A percentile compares a stretch with the other conserved stretches of the same genome.
Conservation (phyloP, 2,888 invertebrate genomes). For the Rhagonycha fulva region DNA sequence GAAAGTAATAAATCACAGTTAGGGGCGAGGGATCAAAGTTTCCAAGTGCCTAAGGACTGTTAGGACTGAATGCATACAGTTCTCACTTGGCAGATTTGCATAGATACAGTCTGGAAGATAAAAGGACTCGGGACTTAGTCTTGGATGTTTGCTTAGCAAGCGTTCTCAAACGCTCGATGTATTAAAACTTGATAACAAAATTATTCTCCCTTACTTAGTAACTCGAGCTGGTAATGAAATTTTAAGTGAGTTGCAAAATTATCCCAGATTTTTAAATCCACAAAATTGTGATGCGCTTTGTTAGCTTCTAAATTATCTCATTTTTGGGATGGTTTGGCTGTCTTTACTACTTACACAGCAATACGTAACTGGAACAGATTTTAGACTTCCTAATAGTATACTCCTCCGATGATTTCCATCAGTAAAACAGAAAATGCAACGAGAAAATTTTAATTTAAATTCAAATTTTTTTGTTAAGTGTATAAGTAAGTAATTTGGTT, state of each 20-base stretch:
- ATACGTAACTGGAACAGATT: slow-evolving; percentile 21
- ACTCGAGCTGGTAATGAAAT: background rate
- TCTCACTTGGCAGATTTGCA: slow-evolving; percentile 35
- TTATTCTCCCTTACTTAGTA: background rate
- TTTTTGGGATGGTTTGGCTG: slow-evolving; percentile 5
- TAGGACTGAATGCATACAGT: slow-evolving; percentile 33
- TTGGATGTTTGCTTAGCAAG: slow-evolving; percentile 26
- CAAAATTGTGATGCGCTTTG: background rate
- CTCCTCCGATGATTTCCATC: slow-evolving; percentile 28
- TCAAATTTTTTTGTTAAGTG: slow-evolving; percentile 8
- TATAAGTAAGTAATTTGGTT: background rate
- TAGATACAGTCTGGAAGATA: slow-evolving; percentile 36
- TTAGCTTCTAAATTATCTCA: background rate
- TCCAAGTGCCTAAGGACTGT: slow-evolving; percentile 34
- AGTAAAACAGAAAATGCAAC: slow-evolving; percentile 26
- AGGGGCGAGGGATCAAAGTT: slow-evolving; percentile 31
- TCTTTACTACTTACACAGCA: slow-evolving; percentile 12
- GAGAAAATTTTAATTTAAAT: slow-evolving; percentile 11
- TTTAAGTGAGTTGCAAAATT: background rate
- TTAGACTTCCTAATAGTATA: slow-evolving; percentile 16
- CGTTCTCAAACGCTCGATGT: slow-evolving; percentile 22
- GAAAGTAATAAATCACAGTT: slow-evolving; percentile 23
- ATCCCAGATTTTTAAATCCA: background rate
- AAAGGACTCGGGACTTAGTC: slow-evolving; percentile 30
- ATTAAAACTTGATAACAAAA: slow-evolving; percentile 1